Evolutionary conservation across 53 echinoderm and acorn worm species (phyloP), one percentile per base, ranked within the genome.

Genomic region (Arbacia lixula): DNA sequence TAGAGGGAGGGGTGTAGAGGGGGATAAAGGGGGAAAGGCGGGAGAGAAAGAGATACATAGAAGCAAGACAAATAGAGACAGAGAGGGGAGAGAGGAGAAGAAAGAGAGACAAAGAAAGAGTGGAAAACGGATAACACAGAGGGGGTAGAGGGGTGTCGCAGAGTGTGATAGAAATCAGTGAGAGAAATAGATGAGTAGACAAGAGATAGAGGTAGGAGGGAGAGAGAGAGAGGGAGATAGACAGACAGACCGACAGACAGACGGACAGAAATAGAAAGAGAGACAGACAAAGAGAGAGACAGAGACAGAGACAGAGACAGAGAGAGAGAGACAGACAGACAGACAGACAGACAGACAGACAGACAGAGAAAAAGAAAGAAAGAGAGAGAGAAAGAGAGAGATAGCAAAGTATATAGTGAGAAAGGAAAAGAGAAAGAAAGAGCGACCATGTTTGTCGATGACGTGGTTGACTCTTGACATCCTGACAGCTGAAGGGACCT

Each of bases 341-440:
- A 57, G 22, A 57, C 11, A 57, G 17, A 19, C 5, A 57, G 58
- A 57, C 11, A 57, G 58, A 57, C 11, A 57, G 58, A 57, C 58
- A 57, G 58, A 57, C 58, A 57, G 58, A 57, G 14, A 57, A 6
- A 21, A 17, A 12, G 58, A 57, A 57, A 57, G 58, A 57, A 21
- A 57, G 58, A 57, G 5, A 57, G 58, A 57, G 12, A 57, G 58
- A 57, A 57, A 57, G 58, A 57, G 12, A 57, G 22, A 57, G 21
- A 60, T 60, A 10, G 14, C 8, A 14, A 46, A 46, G 14, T 46
- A 46, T 46, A 8, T 10, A 10, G 49, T 46, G 14, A 46, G 14
- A 8, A 46, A 10, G 49, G 49, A 46, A 46, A 14, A 46, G 8
- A 10, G 49, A 46, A 46, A 46, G 21, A 38, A 36, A 4, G 8